These are phyloP conservation scores for Alligator sinensis DNA, from an alignment of 2,113 vertebrate genomes.

Conservation along the genomic window DNA sequence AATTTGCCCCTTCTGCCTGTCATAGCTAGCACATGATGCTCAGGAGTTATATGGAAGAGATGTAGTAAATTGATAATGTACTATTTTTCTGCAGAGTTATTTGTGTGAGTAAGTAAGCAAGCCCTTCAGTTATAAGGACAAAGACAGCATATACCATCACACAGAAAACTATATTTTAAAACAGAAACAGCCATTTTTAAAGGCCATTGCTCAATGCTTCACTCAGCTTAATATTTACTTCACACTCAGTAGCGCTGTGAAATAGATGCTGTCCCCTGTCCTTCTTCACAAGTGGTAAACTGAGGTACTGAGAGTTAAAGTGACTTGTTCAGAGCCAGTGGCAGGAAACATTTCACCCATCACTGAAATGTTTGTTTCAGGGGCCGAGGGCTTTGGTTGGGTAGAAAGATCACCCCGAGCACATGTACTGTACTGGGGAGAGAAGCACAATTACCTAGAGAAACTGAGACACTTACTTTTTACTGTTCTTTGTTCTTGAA, in stretches of 20 bases:
- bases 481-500: neutral
- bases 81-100: neutral
- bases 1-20: neutral
- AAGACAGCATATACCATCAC: rapidly evolving
- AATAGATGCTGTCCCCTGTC: neutral
- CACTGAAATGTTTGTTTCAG: neutral
- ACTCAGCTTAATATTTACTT: neutral
- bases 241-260: neutral
- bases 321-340: neutral
- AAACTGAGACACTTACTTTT: neutral
- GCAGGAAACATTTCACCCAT: constrained; percentile 6
- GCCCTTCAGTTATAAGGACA: neutral
- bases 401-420: constrained; percentile 3
- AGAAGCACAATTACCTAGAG: neutral
- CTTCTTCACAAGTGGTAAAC: constrained; percentile 8
- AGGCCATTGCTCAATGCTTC: neutral
- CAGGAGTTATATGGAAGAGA: neutral
- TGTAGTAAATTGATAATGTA: neutral
- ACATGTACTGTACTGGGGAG: neutral
- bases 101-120: neutral
- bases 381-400: neutral
- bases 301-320: neutral
- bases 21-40: neutral
- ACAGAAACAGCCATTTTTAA: neutral
- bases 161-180: neutral